A percentile compares a stretch with the other conserved stretches of the same genome.
These are phyloP conservation scores for Copsychus sechellarum DNA, from an alignment of 2,113 vertebrate genomes.

Conservation along the genomic window DNA sequence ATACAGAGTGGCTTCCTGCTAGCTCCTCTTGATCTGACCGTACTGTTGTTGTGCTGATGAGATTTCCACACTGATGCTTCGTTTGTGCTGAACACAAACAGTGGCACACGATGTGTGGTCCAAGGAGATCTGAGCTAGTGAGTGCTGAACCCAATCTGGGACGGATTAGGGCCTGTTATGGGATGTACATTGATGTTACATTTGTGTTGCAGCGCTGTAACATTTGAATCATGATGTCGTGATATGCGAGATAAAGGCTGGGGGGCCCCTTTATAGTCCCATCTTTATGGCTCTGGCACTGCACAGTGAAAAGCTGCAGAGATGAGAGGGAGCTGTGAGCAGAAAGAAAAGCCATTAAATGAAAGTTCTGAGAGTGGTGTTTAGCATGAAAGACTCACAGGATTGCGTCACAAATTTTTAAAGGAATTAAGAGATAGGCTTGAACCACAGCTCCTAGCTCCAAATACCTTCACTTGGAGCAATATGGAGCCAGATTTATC, in stretches of 20 bases:
- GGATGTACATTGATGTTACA: conserved; percentile 69
- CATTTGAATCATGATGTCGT: conserved; percentile 64
- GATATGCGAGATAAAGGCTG: conserved; percentile 54
- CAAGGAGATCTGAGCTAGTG: conserved; percentile 56
- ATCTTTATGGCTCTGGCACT: conserved; percentile 47
- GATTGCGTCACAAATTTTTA: not conserved
- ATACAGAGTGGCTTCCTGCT: not conserved
- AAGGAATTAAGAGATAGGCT: not conserved
- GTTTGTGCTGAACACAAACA: conserved; percentile 36
- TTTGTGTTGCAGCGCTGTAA: conserved; percentile 60
- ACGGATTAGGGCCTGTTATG: conserved; percentile 57
- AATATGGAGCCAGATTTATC: not conserved
- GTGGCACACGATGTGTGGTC: conserved; percentile 67
- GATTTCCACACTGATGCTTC: conserved; percentile 23
- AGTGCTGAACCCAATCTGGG: conserved; percentile 59
- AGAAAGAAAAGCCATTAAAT: conserved; percentile 22
- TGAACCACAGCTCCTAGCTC: not conserved
- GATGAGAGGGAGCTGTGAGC: conserved; percentile 38
- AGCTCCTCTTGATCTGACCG: conserved; percentile 45
- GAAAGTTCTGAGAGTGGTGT: not conserved
- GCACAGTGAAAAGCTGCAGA: conserved; percentile 24
- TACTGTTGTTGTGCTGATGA: conserved; percentile 2
- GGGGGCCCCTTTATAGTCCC: conserved; percentile 2
- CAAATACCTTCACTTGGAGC: not conserved
- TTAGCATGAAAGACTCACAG: not conserved